Conservation (phyloP, 2,888 invertebrate species). For the Himalopsyche japonica region DNA sequence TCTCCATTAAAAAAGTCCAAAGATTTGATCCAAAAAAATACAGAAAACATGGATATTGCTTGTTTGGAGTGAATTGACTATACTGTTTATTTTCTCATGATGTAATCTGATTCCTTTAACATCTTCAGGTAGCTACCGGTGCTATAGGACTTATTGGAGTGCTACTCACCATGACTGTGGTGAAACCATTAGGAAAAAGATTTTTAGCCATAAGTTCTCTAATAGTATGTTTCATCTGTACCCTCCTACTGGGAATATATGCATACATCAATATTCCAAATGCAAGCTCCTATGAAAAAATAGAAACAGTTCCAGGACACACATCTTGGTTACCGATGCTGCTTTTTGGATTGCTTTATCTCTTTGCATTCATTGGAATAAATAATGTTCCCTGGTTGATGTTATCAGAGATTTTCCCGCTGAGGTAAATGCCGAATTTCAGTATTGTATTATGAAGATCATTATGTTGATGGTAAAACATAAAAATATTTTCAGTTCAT, state of each 20-base stretch:
- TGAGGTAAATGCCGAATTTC: conserved; percentile 49
- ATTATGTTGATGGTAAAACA: too few relatives aligned
- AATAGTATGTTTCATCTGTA: conserved; percentile 51
- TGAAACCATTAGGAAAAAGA: conserved; percentile 46
- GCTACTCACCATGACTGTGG: conserved; percentile 16
- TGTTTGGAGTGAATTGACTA: background rate
- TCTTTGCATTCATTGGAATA: conserved; percentile 50
- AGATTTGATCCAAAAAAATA: too few relatives aligned
- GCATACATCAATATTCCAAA: conserved; percentile 48
- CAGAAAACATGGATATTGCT: too few relatives aligned
- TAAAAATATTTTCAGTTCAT: too few relatives aligned
- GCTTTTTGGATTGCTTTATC: conserved; percentile 51
- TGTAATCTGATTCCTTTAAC: background rate
- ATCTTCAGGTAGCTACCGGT: conserved; percentile 30
- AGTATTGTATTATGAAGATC: too few relatives aligned
- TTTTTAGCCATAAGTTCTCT: conserved; percentile 51
- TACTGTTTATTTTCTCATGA: background rate
- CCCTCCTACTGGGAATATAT: conserved; percentile 54
- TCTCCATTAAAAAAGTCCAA: too few relatives aligned
- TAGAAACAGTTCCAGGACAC: conserved; percentile 7
- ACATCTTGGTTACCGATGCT: conserved; percentile 51
- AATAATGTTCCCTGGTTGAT: conserved; percentile 60
- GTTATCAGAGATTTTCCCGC: conserved; percentile 62
- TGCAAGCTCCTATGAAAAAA: conserved; percentile 52
- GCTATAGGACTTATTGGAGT: conserved; percentile 25